Percentiles rank a stretch among this genome's conserved stretches.
phyloP scores from a whole-genome alignment of 2,888 invertebrate genomes.

The Papilio gigon region DNA sequence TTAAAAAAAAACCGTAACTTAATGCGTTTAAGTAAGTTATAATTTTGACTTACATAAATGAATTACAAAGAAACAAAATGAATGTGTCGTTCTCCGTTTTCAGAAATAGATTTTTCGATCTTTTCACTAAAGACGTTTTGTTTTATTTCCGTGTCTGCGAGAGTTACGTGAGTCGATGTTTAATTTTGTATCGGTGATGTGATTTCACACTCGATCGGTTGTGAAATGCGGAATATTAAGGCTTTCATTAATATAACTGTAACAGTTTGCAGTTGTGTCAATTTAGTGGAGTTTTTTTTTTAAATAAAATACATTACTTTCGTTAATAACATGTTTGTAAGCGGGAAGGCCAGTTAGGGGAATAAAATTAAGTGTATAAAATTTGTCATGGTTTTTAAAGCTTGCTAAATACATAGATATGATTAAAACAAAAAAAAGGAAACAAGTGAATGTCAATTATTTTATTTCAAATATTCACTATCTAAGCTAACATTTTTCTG shows the following conservation, averaged over 20 bases:
- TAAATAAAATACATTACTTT: constrained; percentile 5
- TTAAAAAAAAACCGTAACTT: too few relatives aligned
- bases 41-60: background rate
- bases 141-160: constrained; percentile 50
- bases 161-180: constrained; percentile 55
- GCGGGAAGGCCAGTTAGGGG: background rate
- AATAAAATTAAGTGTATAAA: background rate
- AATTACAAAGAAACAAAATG: background rate
- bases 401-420: background rate
- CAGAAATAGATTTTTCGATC: constrained; percentile 50
- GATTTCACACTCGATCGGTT: constrained; percentile 70
- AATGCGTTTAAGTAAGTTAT: background rate
- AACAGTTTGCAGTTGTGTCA: constrained; percentile 43
- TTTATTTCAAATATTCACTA: background rate
- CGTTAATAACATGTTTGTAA: too few relatives aligned
- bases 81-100: background rate
- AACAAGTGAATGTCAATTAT: background rate
- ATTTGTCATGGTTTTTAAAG: background rate
- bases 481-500: background rate
- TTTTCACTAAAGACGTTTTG: constrained; percentile 53
- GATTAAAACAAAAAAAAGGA: background rate
- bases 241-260: constrained; percentile 47
- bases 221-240: constrained; percentile 49
- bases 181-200: constrained; percentile 63
- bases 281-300: constrained; percentile 34